Percentiles rank a stretch among this genome's conserved stretches.
Evolutionary conservation across 2,113 vertebrate genomes (phyloP).

Genomic region (Cynopterus brachyotis): DNA sequence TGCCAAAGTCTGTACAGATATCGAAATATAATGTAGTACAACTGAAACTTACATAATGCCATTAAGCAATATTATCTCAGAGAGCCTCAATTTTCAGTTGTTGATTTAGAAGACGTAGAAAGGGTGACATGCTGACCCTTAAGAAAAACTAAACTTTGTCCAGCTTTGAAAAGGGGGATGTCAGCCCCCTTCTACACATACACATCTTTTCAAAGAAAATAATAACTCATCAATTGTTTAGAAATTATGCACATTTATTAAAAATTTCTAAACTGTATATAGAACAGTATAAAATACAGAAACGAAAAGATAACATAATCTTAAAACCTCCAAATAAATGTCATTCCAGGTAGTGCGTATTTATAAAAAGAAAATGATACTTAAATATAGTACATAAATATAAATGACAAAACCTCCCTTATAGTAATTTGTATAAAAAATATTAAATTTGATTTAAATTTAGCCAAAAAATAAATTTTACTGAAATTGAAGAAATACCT

Average conservation of each 20-base stretch:
- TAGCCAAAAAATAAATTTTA: not conserved
- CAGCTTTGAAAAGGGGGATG: not conserved
- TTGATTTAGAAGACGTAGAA: not conserved
- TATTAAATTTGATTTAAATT: not conserved
- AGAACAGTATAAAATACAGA: not conserved
- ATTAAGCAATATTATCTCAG: not conserved
- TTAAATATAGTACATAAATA: not conserved
- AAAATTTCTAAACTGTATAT: not conserved
- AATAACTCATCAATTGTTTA: not conserved
- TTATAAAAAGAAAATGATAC: not conserved
- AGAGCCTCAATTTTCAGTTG: not conserved
- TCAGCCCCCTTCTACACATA: not conserved
- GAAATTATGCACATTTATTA: not conserved
- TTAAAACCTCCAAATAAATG: not conserved
- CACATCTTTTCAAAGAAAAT: not conserved
- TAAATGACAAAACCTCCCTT: not conserved
- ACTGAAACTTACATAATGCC: not conserved
- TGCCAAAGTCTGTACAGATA: not conserved
- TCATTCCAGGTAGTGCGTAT: not conserved
- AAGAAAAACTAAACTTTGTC: not conserved
- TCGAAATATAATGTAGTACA: not conserved
- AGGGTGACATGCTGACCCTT: not conserved
- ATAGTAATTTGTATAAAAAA: not conserved
- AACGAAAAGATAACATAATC: not conserved
- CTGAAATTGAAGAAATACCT: not conserved